A percentile compares a stretch with the other conserved stretches of the same genome.
Evolutionary conservation across 37 sponge, comb jelly and placozoan genomes (phyloP).

Genomic region (Corticium candelabrum): DNA sequence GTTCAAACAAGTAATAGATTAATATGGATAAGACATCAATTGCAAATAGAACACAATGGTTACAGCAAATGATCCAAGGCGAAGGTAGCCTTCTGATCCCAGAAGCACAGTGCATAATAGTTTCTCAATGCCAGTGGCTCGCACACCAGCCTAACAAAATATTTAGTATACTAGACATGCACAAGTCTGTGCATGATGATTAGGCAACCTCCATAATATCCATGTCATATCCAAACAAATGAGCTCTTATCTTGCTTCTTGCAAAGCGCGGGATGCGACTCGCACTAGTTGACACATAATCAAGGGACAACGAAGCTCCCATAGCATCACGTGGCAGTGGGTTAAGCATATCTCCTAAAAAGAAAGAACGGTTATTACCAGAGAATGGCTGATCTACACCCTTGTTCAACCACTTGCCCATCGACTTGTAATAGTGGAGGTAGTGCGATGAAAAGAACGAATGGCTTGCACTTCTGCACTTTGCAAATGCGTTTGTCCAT

Average conservation of each 20-base stretch:
- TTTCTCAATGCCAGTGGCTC: not conserved
- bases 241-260: not conserved
- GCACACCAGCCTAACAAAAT: not conserved
- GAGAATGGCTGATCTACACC: too few relatives aligned
- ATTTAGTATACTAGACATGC: not conserved
- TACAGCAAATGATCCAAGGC: too few relatives aligned
- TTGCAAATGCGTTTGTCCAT: too few relatives aligned
- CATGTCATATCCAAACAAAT: not conserved
- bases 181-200: too few relatives aligned
- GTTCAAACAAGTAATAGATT: too few relatives aligned
- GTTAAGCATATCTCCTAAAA: too few relatives aligned
- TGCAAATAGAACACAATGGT: too few relatives aligned
- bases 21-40: too few relatives aligned
- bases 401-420: not conserved
- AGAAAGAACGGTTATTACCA: too few relatives aligned
- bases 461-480: too few relatives aligned
- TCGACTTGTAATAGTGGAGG: too few relatives aligned
- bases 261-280: not conserved
- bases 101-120: not conserved
- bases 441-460: too few relatives aligned
- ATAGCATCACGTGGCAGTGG: not conserved
- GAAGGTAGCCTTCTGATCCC: not conserved
- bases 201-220: not conserved
- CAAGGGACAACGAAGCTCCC: not conserved
- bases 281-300: not conserved